Percentiles rank a stretch among this genome's conserved stretches.
Evolutionary conservation across 2,888 invertebrate species (phyloP).

Genomic region (Philopedon plagiatum): DNA sequence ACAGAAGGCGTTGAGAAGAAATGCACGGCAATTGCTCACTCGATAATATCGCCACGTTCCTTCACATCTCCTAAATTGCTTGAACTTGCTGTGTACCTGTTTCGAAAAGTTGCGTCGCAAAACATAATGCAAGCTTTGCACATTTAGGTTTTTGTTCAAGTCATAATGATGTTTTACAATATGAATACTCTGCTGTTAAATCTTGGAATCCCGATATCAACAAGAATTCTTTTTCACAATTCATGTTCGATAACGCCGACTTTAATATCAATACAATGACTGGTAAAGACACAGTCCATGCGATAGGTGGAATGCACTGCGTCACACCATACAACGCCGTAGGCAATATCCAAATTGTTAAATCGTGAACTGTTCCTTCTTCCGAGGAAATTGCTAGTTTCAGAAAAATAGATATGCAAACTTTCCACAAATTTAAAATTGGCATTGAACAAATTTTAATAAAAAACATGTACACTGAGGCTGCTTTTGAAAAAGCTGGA

Average conservation of each 20-base stretch:
- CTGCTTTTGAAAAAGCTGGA: neutral
- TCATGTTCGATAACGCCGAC: no score
- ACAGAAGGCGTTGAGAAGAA: neutral
- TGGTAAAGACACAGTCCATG: constrained; percentile 31
- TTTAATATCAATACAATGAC: constrained; percentile 23
- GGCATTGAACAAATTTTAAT: neutral
- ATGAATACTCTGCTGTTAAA: neutral
- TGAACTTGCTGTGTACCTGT: neutral
- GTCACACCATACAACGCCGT: constrained; percentile 21
- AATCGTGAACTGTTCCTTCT: neutral
- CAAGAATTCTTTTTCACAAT: constrained; percentile 29
- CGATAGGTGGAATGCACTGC: constrained; percentile 44
- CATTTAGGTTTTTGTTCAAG: neutral
- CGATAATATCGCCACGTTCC: constrained; percentile 5
- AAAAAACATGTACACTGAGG: neutral
- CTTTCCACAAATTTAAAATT: neutral
- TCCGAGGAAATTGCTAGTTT: neutral
- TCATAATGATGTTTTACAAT: neutral
- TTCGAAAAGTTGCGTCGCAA: neutral
- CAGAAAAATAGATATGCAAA: neutral
- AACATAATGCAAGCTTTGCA: neutral
- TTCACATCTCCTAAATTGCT: neutral
- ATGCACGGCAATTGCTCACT: constrained; percentile 16
- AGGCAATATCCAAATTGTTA: neutral
- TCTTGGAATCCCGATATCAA: constrained; percentile 17